A percentile compares a stretch with the other conserved stretches of the same genome.
Conservation (phyloP, 2,797 vertebrate genomes). For the Sorex maritimensis region DNA sequence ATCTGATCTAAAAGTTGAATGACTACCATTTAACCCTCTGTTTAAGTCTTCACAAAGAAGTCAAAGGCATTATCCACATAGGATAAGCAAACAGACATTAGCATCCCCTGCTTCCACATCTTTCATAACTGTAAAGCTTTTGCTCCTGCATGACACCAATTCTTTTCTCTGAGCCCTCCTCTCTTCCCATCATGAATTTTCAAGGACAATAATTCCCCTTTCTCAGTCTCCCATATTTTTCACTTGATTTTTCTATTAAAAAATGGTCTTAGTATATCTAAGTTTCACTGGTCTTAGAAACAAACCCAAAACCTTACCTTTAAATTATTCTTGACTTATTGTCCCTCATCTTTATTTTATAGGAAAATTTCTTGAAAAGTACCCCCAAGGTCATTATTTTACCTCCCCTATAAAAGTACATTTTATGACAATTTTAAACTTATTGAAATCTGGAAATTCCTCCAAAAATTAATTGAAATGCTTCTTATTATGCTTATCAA, state of each 20-base stretch:
- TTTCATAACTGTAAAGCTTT: neutral
- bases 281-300: neutral
- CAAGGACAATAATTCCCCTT: neutral
- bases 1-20: neutral
- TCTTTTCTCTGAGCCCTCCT: neutral
- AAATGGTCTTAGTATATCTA: neutral
- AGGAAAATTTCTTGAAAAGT: neutral
- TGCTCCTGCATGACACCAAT: neutral
- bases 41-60: neutral
- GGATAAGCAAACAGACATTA: neutral
- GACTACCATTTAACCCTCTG: neutral
- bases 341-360: neutral
- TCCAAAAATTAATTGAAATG: neutral
- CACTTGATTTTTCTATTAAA: neutral
- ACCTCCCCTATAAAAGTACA: neutral
- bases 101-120: neutral
- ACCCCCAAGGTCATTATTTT: neutral
- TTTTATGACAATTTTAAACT: neutral
- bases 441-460: neutral
- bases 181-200: neutral
- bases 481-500: neutral
- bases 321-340: neutral
- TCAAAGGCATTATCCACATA: neutral
- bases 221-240: neutral
- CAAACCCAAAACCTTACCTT: neutral